phyloP scores from a whole-genome alignment of 2,113 vertebrate genomes.

The Atlantisia rogersi region DNA sequence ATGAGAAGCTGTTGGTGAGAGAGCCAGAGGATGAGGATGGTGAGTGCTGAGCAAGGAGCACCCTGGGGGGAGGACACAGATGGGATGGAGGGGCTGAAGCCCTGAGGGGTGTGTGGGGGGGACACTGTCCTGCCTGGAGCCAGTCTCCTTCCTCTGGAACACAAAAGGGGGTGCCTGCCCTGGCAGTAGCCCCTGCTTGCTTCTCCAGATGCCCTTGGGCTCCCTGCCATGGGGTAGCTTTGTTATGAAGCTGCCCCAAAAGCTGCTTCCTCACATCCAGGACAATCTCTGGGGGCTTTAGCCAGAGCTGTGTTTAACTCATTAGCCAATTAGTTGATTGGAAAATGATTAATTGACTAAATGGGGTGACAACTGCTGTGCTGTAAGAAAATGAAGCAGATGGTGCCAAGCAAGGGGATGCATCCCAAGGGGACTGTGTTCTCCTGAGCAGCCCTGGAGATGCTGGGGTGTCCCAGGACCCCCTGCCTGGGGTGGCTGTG shows the following conservation, averaged over 20 bases:
- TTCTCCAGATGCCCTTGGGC: neutral
- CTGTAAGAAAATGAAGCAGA: neutral
- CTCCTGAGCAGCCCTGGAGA: neutral
- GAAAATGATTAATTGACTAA: conserved; percentile 63
- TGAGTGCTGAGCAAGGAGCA: conserved; percentile 15
- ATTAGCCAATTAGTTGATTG: conserved; percentile 62
- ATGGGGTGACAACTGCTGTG: neutral
- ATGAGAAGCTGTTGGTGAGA: conserved; percentile 63
- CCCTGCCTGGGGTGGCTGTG: neutral
- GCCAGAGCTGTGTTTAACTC: conserved; percentile 46
- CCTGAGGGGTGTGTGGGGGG: too few relatives aligned
- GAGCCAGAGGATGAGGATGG: conserved; percentile 67
- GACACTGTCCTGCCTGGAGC: neutral
- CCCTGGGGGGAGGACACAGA: neutral
- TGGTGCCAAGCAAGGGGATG: neutral
- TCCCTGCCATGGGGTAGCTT: neutral
- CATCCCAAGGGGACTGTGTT: neutral
- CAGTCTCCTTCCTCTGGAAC: neutral
- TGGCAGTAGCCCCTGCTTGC: neutral
- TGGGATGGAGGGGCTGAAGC: neutral
- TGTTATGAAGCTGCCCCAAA: neutral
- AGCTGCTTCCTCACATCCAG: neutral
- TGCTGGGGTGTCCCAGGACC: neutral
- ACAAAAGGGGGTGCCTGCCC: neutral
- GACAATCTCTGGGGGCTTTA: conserved; percentile 37